Evolutionary conservation across 1,140 invertebrate genomes (phyloP), one percentile per base, ranked within the genome.

Genomic region (Ceratosolen fusciceps): DNA sequence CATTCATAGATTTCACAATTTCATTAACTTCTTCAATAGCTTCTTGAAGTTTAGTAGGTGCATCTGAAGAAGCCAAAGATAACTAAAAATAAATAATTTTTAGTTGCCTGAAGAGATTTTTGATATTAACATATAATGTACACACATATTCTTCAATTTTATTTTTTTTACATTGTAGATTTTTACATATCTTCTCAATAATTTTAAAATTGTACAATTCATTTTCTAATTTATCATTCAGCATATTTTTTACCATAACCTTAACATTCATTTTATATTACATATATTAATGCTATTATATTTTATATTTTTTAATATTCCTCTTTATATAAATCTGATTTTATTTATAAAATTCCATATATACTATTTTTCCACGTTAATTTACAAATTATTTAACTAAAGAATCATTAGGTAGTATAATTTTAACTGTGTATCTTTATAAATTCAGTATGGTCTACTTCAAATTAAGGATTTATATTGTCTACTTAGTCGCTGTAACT

Each of bases 1-100:
- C 84, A 31, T 92, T 87, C 52, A 93, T 90, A 81, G 91, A 88
- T 34, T 86, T 83, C 60, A 88, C 90, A 24, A 92, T 90, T 74
- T 88, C 84, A 80, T 94, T 90, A 65, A 92, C 91, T 84, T 88
- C 90, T 80, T 91, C 88, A 10, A 94, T 87, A 10, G 93, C 91
- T 74, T 89, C 89, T 83, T 93, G 90, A 60, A 94, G 91, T 83
- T 91, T 92, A 76, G 91, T 91, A 2, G 93, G 92, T 78, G 92
- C 91, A 85, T 92, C 91, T 43, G 90, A 90, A 80, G 92, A 92
- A 24, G 90, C 91, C 83, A 93, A 87, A 67, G 92, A 92, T 16
- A 94, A 84, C 93, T 93, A 84, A 80, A 88, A 88, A 73, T 56
- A 71, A 58, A 43, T 31, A 67, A 26, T 26, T 37, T 39, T 47